Evolutionary conservation across 2,888 invertebrate species (phyloP).

Genomic region (Ectemnius cavifrons): DNA sequence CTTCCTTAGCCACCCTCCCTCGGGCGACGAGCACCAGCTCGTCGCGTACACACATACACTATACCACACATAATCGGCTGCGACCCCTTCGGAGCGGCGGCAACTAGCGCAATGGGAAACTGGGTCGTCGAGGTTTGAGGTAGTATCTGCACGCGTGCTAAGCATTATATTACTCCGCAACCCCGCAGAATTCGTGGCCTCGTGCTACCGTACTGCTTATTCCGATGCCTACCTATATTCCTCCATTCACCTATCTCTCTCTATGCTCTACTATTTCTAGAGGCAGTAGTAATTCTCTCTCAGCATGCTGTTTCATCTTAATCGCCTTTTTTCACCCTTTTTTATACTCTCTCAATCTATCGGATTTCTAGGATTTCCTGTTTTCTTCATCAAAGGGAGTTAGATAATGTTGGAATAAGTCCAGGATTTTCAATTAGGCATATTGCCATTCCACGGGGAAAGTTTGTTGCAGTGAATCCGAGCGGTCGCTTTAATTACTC

Average conservation of each 20-base stretch:
- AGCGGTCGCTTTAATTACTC: no score
- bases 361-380: no score
- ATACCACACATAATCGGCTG: no score
- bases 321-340: neutral
- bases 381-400: no score
- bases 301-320: neutral
- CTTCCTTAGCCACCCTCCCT: constrained; percentile 1
- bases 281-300: neutral
- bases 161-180: constrained; percentile 37
- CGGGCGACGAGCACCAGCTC: no score
- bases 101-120: constrained; percentile 39
- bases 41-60: no score
- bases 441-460: no score
- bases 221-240: constrained; percentile 11
- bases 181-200: constrained; percentile 30
- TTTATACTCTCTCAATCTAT: neutral
- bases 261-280: neutral
- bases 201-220: constrained; percentile 14
- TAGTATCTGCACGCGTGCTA: constrained; percentile 32
- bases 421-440: no score
- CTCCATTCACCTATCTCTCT: neutral
- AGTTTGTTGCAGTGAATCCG: no score
- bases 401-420: no score
- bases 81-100: neutral
- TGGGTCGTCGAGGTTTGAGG: constrained; percentile 42